A percentile compares a stretch with the other conserved stretches of the same genome.
These are phyloP conservation scores for Tachystola acroxantha DNA, from an alignment of 2,888 invertebrate species.

Conservation along the genomic window DNA sequence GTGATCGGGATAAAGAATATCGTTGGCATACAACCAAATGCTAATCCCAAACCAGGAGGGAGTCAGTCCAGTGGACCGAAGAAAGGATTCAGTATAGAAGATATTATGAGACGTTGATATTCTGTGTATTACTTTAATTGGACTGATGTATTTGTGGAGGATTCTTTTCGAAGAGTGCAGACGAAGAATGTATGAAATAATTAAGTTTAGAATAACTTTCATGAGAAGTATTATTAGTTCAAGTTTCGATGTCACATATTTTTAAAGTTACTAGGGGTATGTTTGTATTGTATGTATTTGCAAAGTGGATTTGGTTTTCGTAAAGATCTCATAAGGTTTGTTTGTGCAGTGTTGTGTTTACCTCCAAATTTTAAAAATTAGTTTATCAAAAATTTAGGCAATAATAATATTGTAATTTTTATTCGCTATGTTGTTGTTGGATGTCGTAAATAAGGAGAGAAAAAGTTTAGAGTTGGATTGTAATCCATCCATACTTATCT, in stretches of 20 bases:
- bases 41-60: constrained; percentile 71
- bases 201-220: constrained; percentile 33
- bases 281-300: constrained; percentile 54
- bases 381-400: constrained; percentile 43
- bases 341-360: constrained; percentile 78
- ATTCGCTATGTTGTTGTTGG: constrained; percentile 42
- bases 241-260: constrained; percentile 38
- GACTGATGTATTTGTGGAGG: constrained; percentile 24
- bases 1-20: constrained; percentile 72
- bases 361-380: constrained; percentile 73
- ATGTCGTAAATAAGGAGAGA: constrained; percentile 28
- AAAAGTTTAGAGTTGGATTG: constrained; percentile 33
- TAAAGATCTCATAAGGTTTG: constrained; percentile 77
- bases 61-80: constrained; percentile 82
- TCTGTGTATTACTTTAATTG: constrained; percentile 14
- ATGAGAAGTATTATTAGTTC: constrained; percentile 69
- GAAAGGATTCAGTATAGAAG: constrained; percentile 94
- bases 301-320: constrained; percentile 74
- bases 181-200: constrained; percentile 16
- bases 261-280: constrained; percentile 56
- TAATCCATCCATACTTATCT: constrained; percentile 37
- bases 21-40: constrained; percentile 67
- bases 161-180: constrained; percentile 9
- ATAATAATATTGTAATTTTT: constrained; percentile 36
- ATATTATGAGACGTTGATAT: constrained; percentile 90